Conservation (phyloP, 2,797 vertebrate genomes). For the Parambassis ranga region DNA sequence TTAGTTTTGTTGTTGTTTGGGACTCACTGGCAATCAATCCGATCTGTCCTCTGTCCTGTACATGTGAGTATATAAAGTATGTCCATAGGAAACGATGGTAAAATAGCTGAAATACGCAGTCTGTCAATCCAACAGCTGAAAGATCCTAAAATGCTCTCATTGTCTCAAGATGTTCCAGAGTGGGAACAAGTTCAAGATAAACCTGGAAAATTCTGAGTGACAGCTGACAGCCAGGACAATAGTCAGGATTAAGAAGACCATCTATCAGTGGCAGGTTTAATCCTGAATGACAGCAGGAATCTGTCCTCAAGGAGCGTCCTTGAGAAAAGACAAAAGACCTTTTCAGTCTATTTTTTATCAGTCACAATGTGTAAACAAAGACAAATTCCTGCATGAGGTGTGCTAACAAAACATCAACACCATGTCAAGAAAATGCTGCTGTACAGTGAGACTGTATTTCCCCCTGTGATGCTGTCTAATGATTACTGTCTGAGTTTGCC, state of each 20-base stretch:
- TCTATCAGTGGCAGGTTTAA: constrained; percentile 36
- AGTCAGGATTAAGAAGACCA: constrained; percentile 4
- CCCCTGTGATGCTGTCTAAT: constrained; percentile 6
- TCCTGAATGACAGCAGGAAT: constrained; percentile 39
- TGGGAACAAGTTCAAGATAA: neutral
- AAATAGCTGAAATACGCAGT: no score
- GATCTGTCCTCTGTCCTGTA: no score
- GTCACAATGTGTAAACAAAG: constrained; percentile 29
- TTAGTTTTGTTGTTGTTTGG: no score
- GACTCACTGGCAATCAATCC: no score
- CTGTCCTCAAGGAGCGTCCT: constrained; percentile 35
- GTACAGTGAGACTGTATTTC: no score
- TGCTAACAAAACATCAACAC: constrained; percentile 11
- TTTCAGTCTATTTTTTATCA: constrained; percentile 21
- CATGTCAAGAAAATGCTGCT: no score
- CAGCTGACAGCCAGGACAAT: constrained; percentile 2
- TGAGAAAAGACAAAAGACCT: constrained; percentile 30
- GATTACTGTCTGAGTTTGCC: constrained; percentile 39
- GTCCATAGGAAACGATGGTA: no score
- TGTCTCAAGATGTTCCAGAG: neutral
- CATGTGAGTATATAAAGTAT: no score
- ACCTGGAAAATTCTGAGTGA: neutral
- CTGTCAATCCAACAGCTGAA: no score
- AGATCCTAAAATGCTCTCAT: neutral
- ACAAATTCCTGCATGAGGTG: constrained; percentile 23